A percentile compares a stretch with the other conserved stretches of the same genome.
Conservation (phyloP, 2,888 invertebrate species). For the Allolobophora icterica region DNA sequence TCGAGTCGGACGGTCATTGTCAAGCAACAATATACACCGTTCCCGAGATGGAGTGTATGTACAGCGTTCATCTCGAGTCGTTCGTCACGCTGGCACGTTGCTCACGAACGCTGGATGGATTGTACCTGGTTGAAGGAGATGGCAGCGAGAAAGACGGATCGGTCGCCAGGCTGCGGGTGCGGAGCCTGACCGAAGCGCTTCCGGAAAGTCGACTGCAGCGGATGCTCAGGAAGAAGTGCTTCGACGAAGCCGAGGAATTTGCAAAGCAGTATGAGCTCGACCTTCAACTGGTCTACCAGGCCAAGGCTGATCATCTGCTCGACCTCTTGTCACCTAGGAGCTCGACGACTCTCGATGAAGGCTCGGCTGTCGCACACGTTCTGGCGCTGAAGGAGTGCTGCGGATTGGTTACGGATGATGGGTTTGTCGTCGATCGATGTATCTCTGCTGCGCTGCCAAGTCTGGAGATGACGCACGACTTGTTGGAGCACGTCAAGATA, state of each 20-base stretch:
- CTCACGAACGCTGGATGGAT: neutral
- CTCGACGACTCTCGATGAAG: conserved; percentile 47
- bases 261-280: conserved; percentile 56
- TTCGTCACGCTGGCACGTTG: conserved; percentile 25
- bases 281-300: conserved; percentile 56
- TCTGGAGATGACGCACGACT: conserved; percentile 50
- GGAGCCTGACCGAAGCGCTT: conserved; percentile 57
- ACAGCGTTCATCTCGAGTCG: conserved; percentile 24
- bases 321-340: conserved; percentile 59
- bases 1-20: neutral
- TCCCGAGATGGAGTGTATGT: conserved; percentile 19
- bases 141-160: neutral
- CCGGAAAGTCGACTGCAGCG: conserved; percentile 58
- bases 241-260: conserved; percentile 60
- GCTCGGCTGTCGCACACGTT: conserved; percentile 31
- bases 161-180: conserved; percentile 52
- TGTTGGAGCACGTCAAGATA: conserved; percentile 45
- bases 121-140: conserved; percentile 35
- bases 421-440: conserved; percentile 52
- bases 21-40: conserved; percentile 23
- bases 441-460: conserved; percentile 55
- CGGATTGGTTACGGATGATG: conserved; percentile 45
- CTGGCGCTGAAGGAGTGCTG: conserved; percentile 52
- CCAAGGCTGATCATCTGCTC: conserved; percentile 54
- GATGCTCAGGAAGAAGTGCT: conserved; percentile 57